These are phyloP conservation scores for Metellina segmentata DNA, from an alignment of 2,888 invertebrate genomes.

Conservation along the genomic window DNA sequence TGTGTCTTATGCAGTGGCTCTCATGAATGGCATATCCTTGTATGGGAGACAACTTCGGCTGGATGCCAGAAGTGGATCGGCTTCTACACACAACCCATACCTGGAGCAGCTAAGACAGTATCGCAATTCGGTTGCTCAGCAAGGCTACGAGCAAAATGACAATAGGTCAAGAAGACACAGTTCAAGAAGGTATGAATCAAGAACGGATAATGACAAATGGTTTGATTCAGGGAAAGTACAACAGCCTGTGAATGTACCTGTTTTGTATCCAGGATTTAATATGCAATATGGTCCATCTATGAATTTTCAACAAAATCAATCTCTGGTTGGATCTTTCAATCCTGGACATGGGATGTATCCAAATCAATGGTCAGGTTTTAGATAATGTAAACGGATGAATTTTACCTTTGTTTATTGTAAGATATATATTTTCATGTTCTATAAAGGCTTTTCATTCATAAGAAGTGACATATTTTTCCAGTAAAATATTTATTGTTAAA, in stretches of 20 bases:
- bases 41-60: conserved; percentile 82
- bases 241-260: background rate
- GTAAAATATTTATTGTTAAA: background rate
- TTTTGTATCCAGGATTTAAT: conserved; percentile 25
- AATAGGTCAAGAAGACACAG: conserved; percentile 14
- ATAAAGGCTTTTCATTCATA: background rate
- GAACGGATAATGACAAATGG: conserved; percentile 13
- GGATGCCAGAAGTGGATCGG: conserved; percentile 62
- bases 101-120: conserved; percentile 56
- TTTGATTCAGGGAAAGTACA: background rate
- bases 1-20: conserved; percentile 88
- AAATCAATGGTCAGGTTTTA: background rate
- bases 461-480: background rate
- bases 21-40: conserved; percentile 87
- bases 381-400: background rate
- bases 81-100: conserved; percentile 66
- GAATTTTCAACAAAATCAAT: background rate
- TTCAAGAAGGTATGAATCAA: conserved; percentile 60
- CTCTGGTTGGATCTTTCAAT: background rate
- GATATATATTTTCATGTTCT: background rate
- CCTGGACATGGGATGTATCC: background rate
- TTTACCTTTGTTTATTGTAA: background rate
- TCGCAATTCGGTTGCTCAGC: background rate
- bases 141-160: background rate
- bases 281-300: conserved; percentile 9